Conservation (phyloP, 2,113 vertebrate species). For the Hemiprocne comata region DNA sequence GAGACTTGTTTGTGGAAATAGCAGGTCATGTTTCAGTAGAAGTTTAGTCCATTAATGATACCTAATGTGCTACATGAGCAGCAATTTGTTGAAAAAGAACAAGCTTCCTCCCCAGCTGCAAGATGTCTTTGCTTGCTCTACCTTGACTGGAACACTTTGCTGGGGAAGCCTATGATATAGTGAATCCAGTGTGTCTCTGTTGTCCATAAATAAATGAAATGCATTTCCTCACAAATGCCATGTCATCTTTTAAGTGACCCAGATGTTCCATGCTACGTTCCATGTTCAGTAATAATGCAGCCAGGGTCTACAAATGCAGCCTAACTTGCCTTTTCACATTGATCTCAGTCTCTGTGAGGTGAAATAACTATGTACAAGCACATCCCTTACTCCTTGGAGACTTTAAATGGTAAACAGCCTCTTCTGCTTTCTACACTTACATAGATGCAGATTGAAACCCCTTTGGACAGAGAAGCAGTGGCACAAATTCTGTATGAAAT, state of each 20-base stretch:
- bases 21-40: not conserved
- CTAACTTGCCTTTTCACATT: not conserved
- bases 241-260: slow-evolving; percentile 29
- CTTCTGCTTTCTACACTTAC: not conserved
- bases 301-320: slow-evolving; percentile 48
- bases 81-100: not conserved
- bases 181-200: not conserved
- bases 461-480: not conserved
- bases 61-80: not conserved
- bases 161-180: not conserved
- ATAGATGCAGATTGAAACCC: not conserved
- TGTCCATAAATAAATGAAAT: slow-evolving; percentile 38
- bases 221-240: not conserved
- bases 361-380: not conserved
- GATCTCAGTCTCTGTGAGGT: not conserved
- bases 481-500: not conserved
- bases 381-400: not conserved
- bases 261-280: not conserved
- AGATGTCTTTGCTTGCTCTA: not conserved
- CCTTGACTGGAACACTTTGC: not conserved
- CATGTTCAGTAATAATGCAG: not conserved
- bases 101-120: not conserved
- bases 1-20: slow-evolving; percentile 29
- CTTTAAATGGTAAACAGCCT: not conserved
- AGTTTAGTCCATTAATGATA: slow-evolving; percentile 1